These are phyloP conservation scores for Propithecus perrieri DNA, from an alignment of 2,797 vertebrate genomes.

Conservation along the genomic window DNA sequence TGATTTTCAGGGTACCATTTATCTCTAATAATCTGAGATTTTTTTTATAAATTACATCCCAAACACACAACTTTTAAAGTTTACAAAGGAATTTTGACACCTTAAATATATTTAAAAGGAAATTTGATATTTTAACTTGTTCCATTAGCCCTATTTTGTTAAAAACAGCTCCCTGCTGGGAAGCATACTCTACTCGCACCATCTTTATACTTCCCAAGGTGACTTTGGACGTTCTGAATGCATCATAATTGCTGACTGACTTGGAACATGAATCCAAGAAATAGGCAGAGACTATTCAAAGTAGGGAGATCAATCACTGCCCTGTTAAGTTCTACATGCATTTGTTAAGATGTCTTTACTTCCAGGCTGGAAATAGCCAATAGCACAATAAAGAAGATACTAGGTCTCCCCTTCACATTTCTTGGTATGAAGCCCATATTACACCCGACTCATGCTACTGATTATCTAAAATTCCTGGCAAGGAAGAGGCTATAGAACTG, in stretches of 20 bases:
- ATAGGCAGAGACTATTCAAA: neutral
- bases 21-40: neutral
- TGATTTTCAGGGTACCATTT: neutral
- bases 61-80: neutral
- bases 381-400: neutral
- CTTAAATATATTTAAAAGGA: neutral
- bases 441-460: neutral
- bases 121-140: neutral
- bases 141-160: neutral
- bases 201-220: neutral
- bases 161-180: neutral
- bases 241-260: neutral
- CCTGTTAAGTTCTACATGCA: neutral
- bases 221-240: neutral
- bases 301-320: neutral
- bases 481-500: neutral
- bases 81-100: neutral
- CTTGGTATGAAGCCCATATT: neutral
- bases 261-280: neutral
- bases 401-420: neutral
- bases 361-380: neutral
- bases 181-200: neutral
- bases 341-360: neutral
- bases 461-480: neutral
- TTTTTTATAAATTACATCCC: neutral